A percentile compares a stretch with the other conserved stretches of the same genome.
These are phyloP conservation scores for Phorcus lineatus DNA, from an alignment of 2,888 invertebrate genomes.

Conservation along the genomic window DNA sequence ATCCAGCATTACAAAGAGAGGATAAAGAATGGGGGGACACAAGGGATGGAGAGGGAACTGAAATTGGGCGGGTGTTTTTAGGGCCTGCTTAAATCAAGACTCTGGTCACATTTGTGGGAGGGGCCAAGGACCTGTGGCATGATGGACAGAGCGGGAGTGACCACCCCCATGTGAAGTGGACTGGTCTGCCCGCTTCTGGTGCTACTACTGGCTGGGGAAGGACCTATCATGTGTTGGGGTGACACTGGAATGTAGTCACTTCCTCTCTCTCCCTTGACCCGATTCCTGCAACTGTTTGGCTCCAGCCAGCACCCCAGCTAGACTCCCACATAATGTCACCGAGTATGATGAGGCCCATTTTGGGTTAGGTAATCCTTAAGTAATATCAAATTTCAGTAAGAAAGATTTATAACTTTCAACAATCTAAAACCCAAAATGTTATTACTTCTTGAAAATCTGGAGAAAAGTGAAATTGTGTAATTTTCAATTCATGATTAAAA, in stretches of 20 bases:
- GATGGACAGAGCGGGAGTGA: neutral
- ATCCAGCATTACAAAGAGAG: too few species aligned
- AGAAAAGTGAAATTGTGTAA: too few species aligned
- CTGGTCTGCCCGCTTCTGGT: neutral
- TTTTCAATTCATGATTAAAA: too few species aligned
- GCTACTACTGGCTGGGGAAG: neutral
- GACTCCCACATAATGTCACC: constrained; percentile 10
- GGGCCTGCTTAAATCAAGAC: too few species aligned
- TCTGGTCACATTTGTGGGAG: too few species aligned
- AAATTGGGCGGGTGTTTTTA: too few species aligned
- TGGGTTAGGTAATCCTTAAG: neutral
- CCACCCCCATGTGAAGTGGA: neutral
- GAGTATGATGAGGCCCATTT: neutral
- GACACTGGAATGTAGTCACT: constrained; percentile 14
- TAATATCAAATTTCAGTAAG: neutral
- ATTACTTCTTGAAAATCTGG: too few species aligned
- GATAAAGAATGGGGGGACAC: too few species aligned
- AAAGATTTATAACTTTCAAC: neutral
- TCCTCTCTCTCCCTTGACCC: constrained; percentile 21
- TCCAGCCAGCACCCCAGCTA: neutral
- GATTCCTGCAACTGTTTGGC: constrained; percentile 2
- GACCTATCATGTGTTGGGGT: constrained; percentile 3
- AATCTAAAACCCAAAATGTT: too few species aligned
- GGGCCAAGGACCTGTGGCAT: neutral
- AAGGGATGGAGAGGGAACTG: too few species aligned